Evolutionary conservation across 2,113 vertebrate species (phyloP).

Genomic region (Phalacrocorax pelagicus): DNA sequence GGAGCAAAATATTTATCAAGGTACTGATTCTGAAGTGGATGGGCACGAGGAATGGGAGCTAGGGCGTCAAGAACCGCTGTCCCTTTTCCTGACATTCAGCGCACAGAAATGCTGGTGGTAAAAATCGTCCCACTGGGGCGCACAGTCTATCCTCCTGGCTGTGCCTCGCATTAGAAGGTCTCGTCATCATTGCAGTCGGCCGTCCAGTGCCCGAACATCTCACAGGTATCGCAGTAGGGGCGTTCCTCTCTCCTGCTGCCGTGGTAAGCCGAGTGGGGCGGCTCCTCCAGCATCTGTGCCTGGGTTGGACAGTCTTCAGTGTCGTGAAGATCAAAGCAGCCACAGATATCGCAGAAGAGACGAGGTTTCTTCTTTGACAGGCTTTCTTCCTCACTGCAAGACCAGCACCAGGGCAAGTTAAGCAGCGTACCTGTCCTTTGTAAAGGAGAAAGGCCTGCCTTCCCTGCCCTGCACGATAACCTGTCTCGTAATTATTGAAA

Average conservation of each 20-base stretch:
- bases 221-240: slow-evolving; percentile 94
- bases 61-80: background rate
- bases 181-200: slow-evolving; percentile 93
- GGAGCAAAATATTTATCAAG: slow-evolving; percentile 39
- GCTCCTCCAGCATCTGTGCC: slow-evolving; percentile 87
- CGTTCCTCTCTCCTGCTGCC: slow-evolving; percentile 89
- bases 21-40: background rate
- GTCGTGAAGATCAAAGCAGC: slow-evolving; percentile 96
- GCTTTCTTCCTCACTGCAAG: slow-evolving; percentile 75
- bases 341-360: slow-evolving; percentile 97
- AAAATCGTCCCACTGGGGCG: accelerated
- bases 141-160: background rate
- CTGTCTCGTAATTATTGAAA: accelerated
- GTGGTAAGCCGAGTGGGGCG: slow-evolving; percentile 89
- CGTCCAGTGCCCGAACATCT: slow-evolving; percentile 95
- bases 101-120: slow-evolving; percentile 47
- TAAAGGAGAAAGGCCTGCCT: accelerated
- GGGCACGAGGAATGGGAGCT: background rate
- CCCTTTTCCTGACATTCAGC: slow-evolving; percentile 27
- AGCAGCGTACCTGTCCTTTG: background rate
- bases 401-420: background rate
- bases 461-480: accelerated
- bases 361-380: slow-evolving; percentile 90
- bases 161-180: slow-evolving; percentile 80
- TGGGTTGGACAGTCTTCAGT: slow-evolving; percentile 97